Percentiles rank a stretch among this genome's conserved stretches.
phyloP scores from a whole-genome alignment of 2,797 vertebrate genomes.

The Siniperca scherzeri region DNA sequence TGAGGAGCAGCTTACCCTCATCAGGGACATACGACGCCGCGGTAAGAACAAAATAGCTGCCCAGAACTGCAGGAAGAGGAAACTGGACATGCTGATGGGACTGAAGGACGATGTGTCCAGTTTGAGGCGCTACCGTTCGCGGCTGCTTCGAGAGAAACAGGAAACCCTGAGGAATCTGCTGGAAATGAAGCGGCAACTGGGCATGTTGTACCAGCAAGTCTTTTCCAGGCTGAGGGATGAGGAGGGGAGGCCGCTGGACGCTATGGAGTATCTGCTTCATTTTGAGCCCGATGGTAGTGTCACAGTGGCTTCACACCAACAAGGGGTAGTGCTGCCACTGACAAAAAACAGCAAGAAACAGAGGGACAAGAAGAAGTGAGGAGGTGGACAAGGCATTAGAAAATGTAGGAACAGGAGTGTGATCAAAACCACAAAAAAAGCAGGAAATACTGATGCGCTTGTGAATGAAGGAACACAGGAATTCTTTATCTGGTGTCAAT shows the following conservation, averaged over 20 bases:
- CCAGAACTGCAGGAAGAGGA: constrained; percentile 95
- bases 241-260: constrained; percentile 88
- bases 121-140: constrained; percentile 87
- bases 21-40: constrained; percentile 94
- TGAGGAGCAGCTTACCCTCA: constrained; percentile 91
- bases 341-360: constrained; percentile 88
- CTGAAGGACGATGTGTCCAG: constrained; percentile 89
- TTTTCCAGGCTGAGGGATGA: constrained; percentile 91
- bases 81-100: constrained; percentile 90
- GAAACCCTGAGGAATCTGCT: constrained; percentile 90
- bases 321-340: constrained; percentile 62
- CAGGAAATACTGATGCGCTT: background rate
- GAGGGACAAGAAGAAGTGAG: constrained; percentile 91
- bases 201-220: constrained; percentile 91
- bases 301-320: constrained; percentile 83
- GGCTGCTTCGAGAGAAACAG: constrained; percentile 91
- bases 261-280: constrained; percentile 86
- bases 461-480: constrained; percentile 9
- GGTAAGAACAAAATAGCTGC: constrained; percentile 99
- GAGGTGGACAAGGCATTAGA: background rate
- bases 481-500: constrained; percentile 3
- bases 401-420: background rate
- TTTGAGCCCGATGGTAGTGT: constrained; percentile 86
- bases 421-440: constrained; percentile 11
- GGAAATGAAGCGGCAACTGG: constrained; percentile 91